Percentiles rank a stretch among this genome's conserved stretches.
These are phyloP conservation scores for Homalodisca vitripennis DNA, from an alignment of 1,140 invertebrate genomes.

Conservation along the genomic window DNA sequence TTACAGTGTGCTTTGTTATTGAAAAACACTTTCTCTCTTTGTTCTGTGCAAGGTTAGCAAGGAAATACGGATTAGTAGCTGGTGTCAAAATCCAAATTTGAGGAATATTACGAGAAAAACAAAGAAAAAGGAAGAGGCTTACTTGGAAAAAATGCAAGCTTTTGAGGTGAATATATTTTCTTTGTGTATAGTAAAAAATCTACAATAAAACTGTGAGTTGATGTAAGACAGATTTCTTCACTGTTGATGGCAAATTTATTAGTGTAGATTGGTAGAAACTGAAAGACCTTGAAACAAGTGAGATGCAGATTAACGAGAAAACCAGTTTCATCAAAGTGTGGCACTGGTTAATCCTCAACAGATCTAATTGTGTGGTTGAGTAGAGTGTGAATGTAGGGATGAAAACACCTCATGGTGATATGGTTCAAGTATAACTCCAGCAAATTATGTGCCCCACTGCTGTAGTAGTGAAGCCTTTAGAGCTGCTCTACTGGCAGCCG, in stretches of 20 bases:
- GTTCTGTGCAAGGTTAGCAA: conserved; percentile 54
- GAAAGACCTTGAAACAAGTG: not conserved
- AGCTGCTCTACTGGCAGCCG: too few species aligned
- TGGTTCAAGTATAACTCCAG: too few species aligned
- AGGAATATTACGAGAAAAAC: conserved; percentile 55
- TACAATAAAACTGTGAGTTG: not conserved
- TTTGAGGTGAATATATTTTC: conserved; percentile 57
- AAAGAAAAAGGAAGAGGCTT: conserved; percentile 49
- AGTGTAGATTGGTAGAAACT: not conserved
- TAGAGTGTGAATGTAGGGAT: too few species aligned
- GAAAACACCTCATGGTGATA: too few species aligned
- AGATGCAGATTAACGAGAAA: not conserved
- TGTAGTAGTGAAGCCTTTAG: too few species aligned
- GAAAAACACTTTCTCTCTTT: conserved; percentile 23
- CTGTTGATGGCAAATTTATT: not conserved
- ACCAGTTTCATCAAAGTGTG: not conserved
- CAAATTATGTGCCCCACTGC: too few species aligned
- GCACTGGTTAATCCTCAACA: not conserved
- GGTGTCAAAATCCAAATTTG: conserved; percentile 56
- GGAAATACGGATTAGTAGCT: conserved; percentile 59
- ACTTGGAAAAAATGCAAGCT: conserved; percentile 65
- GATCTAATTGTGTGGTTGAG: too few species aligned
- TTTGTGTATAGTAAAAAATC: not conserved
- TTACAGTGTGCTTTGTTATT: not conserved
- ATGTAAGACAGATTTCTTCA: not conserved